Conservation (phyloP, 2,888 invertebrate species). For the Patella caerulea region DNA sequence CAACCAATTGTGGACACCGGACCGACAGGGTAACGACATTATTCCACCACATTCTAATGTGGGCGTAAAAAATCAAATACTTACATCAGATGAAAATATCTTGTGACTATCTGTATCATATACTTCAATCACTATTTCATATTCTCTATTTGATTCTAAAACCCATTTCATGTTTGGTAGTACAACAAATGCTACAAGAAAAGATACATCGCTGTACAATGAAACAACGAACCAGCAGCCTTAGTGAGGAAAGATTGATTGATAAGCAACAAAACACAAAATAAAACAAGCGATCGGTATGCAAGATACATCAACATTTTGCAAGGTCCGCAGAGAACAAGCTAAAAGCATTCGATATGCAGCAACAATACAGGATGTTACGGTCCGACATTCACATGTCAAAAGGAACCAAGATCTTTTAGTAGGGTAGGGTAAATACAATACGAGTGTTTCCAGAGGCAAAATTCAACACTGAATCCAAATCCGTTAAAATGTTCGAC, state of each 20-base stretch:
- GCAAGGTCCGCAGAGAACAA: too few relatives aligned
- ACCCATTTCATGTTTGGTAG: slow-evolving; percentile 84
- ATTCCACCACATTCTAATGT: too few relatives aligned
- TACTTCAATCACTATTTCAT: slow-evolving; percentile 80
- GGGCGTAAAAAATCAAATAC: slow-evolving; percentile 12
- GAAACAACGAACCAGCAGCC: neutral
- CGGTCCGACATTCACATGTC: too few relatives aligned
- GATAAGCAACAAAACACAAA: slow-evolving; percentile 5
- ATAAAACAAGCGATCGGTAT: neutral
- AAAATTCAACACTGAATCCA: too few relatives aligned
- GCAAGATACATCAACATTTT: neutral
- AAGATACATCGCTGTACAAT: neutral
- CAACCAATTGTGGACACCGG: neutral
- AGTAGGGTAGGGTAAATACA: too few relatives aligned
- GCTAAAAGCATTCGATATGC: too few relatives aligned
- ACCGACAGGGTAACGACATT: too few relatives aligned
- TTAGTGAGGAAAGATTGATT: neutral
- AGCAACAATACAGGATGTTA: too few relatives aligned
- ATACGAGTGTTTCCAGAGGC: too few relatives aligned
- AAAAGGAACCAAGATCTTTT: too few relatives aligned
- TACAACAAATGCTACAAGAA: slow-evolving; percentile 72
- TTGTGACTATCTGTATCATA: slow-evolving; percentile 76
- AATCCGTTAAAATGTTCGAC: too few relatives aligned
- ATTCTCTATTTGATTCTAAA: slow-evolving; percentile 79
- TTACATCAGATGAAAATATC: slow-evolving; percentile 71